Evolutionary conservation across 2,797 vertebrate genomes (phyloP), one percentile per base, ranked within the genome.

Genomic region (Anguilla pacifica): DNA sequence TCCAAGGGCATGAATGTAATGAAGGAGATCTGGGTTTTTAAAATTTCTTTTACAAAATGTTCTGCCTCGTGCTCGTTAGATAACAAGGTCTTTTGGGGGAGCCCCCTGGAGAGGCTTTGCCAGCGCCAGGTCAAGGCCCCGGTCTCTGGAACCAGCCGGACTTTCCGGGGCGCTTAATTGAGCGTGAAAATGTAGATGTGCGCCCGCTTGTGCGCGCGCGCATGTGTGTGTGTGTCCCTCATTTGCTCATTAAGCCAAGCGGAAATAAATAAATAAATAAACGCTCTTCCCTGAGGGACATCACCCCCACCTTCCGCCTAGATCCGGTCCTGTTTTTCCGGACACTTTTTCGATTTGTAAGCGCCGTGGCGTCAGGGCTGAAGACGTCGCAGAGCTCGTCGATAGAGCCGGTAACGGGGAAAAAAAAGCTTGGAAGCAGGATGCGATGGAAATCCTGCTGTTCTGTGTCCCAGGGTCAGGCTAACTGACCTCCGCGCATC

Each of bases 81-180:
- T 91, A 89, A 91, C 84, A 31, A 89, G 86, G 72, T 81, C 83
- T 88, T 91, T 84, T 84, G 82, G 85, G 86, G 86, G 67, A 55
- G 87, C 88, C 84, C 49, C 70, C 86, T 59, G 79, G 89, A 55
- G 86, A 89, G 89, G 81, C 89, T 57, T 46, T 87, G 49, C 59
- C 19, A 25, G 82, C 70, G n/a, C 59, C 57, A 53, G 84, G 86
- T 87, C 90, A 89, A 61, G 83, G 86, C 19, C 43, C 61, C 1
- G 43, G 31, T 25, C 55, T 35, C 0, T 35, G 17, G 53, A 64
- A n/a, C 31, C 13, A 43, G 19, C 19, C 10, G 17, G 28, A 19
- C 53, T 3, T 35, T 6, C 28, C 1, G 55, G 25, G n/a, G 28
- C 6, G 57, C 25, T n/a, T 85, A 39, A 85, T 85, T 85, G 39